Evolutionary conservation across 2,888 invertebrate genomes (phyloP).

Genomic region (Meloe dianella): DNA sequence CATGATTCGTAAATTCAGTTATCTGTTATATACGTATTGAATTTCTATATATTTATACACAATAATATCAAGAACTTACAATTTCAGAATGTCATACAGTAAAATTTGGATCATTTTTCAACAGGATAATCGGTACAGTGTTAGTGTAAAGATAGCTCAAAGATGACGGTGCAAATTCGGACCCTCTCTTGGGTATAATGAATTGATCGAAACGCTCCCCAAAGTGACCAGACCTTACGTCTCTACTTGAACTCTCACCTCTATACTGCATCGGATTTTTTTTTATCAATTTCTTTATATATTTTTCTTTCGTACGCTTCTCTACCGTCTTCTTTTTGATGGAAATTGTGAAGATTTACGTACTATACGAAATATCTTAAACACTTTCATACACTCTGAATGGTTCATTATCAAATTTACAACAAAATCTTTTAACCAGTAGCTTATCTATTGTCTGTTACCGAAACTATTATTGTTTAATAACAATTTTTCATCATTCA

Average conservation of each 20-base stretch:
- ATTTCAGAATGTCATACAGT: slow-evolving; percentile 10
- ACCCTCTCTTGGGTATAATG: slow-evolving; percentile 57
- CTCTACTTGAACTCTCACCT: slow-evolving; percentile 51
- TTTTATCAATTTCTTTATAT: not conserved
- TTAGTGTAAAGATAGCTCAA: slow-evolving; percentile 43
- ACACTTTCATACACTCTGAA: not conserved
- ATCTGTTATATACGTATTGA: not conserved
- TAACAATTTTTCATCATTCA: not conserved
- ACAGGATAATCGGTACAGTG: slow-evolving; percentile 42
- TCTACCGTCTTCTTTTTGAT: not conserved
- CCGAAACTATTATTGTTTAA: not conserved
- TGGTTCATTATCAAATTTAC: not conserved
- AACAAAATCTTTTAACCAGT: not conserved
- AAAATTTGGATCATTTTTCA: slow-evolving; percentile 43
- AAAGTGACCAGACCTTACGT: slow-evolving; percentile 49
- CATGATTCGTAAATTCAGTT: not conserved
- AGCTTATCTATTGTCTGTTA: not conserved
- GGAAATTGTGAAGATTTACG: not conserved
- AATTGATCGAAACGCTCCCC: slow-evolving; percentile 58
- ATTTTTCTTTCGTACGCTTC: not conserved
- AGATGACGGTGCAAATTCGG: slow-evolving; percentile 57
- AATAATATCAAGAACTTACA: not conserved
- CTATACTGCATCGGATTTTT: slow-evolving; percentile 37
- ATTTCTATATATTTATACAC: not conserved
- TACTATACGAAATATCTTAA: not conserved